A percentile compares a stretch with the other conserved stretches of the same genome.
Evolutionary conservation across 2,888 invertebrate species (phyloP).

Genomic region (Drosophila niveifrons): DNA sequence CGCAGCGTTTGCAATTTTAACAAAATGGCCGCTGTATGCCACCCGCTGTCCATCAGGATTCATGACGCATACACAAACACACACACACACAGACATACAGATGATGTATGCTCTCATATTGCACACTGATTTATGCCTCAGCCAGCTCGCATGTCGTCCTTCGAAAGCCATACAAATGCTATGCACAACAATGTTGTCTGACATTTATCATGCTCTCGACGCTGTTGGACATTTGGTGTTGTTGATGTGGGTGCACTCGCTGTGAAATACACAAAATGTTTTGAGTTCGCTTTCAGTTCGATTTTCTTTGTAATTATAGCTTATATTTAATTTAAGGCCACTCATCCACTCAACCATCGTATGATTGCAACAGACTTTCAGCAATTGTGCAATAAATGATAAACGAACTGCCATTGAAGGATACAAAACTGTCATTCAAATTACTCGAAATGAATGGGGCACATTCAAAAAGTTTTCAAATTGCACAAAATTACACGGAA

Average conservation of each 20-base stretch:
- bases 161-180: slow-evolving; percentile 45
- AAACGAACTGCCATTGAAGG: slow-evolving; percentile 2
- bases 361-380: neutral
- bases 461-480: slow-evolving; percentile 22
- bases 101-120: slow-evolving; percentile 72
- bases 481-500: slow-evolving; percentile 24
- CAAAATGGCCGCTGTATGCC: slow-evolving; percentile 39
- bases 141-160: slow-evolving; percentile 19
- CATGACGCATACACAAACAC: slow-evolving; percentile 46
- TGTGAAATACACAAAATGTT: slow-evolving; percentile 25
- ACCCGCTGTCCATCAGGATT: slow-evolving; percentile 53
- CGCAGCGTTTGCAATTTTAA: slow-evolving; percentile 21
- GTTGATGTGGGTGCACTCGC: neutral
- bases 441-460: slow-evolving; percentile 5
- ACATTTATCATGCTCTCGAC: slow-evolving; percentile 18
- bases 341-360: slow-evolving; percentile 5
- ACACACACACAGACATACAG: slow-evolving; percentile 30
- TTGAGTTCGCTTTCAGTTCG: slow-evolving; percentile 28
- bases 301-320: slow-evolving; percentile 35
- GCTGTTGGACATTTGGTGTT: slow-evolving; percentile 9
- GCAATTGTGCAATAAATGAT: neutral
- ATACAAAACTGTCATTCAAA: slow-evolving; percentile 1
- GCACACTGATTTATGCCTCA: slow-evolving; percentile 68
- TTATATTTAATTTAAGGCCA: slow-evolving; percentile 40
- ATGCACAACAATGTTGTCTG: slow-evolving; percentile 4